Percentiles rank a stretch among this genome's conserved stretches.
phyloP scores from a whole-genome alignment of 2,888 invertebrate species.

The Chymomyza procnemis region DNA sequence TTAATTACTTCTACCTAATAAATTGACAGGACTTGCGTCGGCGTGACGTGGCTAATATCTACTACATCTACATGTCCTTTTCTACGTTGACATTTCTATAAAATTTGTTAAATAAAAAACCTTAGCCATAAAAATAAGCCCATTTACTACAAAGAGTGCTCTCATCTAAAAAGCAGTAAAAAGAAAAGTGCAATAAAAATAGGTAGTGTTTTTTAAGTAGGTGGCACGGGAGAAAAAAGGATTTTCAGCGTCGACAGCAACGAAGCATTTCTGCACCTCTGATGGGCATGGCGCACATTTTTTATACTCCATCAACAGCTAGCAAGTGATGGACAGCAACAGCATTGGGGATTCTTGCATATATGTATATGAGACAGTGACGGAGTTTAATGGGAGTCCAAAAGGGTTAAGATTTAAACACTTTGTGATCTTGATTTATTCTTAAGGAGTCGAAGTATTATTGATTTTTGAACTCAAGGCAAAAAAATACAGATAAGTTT shows the following conservation, averaged over 20 bases:
- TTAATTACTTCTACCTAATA: too few relatives aligned
- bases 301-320: background rate
- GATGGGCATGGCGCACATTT: background rate
- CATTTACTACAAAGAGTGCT: background rate
- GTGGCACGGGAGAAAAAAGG: constrained; percentile 41
- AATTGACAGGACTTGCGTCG: too few relatives aligned
- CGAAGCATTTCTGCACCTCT: constrained; percentile 32
- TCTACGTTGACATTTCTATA: too few relatives aligned
- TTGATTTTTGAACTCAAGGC: too few relatives aligned
- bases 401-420: too few relatives aligned
- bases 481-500: too few relatives aligned
- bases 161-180: background rate
- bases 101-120: background rate
- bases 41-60: too few relatives aligned
- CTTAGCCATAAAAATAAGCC: background rate
- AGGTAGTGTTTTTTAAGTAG: constrained; percentile 66
- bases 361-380: background rate
- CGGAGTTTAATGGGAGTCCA: too few relatives aligned
- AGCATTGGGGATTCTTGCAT: background rate
- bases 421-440: too few relatives aligned
- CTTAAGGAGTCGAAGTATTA: too few relatives aligned
- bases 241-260: constrained; percentile 29
- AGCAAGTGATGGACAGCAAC: background rate
- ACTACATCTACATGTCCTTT: too few relatives aligned
- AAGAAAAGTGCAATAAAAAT: constrained; percentile 45